Conservation (phyloP, 2,888 invertebrate species). For the Rapana venosa region DNA sequence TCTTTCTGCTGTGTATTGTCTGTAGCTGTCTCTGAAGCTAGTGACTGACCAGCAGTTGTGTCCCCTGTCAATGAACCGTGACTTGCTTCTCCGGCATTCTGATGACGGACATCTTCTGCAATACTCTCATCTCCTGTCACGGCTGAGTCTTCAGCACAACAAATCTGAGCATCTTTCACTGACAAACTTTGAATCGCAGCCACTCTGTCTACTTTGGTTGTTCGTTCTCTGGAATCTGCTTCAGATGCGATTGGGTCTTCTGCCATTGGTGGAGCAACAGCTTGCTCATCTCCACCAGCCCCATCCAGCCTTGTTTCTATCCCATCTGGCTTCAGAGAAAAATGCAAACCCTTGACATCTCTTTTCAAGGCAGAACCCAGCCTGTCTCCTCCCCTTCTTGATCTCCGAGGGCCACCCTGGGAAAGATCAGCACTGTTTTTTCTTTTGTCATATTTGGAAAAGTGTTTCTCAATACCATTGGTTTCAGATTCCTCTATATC, state of each 20-base stretch:
- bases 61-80: neutral
- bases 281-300: neutral
- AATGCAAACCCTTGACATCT: no score
- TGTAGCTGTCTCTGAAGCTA: neutral
- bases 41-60: neutral
- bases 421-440: neutral
- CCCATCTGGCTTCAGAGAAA: no score
- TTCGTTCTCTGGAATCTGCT: neutral
- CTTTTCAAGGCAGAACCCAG: no score
- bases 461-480: neutral
- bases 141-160: neutral
- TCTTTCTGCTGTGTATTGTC: neutral
- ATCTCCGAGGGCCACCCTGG: neutral
- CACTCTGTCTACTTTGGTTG: no score
- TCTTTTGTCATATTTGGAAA: neutral
- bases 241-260: neutral
- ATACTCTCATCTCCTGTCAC: neutral
- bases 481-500: neutral
- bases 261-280: neutral
- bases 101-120: neutral
- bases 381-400: neutral
- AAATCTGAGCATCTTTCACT: neutral
- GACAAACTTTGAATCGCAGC: neutral
- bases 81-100: neutral
- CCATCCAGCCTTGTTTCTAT: neutral